phyloP scores from a whole-genome alignment of 2,113 vertebrate species.

The Dicerorhinus sumatrensis region DNA sequence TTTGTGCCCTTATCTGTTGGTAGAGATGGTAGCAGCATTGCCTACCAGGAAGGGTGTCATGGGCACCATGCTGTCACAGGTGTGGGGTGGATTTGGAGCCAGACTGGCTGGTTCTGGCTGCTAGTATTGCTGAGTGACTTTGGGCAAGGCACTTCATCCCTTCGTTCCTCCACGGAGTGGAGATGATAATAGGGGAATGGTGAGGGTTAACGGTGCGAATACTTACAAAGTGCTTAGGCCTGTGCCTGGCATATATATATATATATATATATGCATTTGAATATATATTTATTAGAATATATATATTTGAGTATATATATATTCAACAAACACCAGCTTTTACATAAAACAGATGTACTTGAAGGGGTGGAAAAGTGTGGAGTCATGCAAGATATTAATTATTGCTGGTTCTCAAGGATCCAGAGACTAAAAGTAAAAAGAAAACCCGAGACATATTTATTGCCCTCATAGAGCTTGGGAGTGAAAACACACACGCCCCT shows the following conservation, averaged over 20 bases:
- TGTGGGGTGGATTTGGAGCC: not conserved
- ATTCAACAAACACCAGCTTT: not conserved
- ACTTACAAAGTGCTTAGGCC: not conserved
- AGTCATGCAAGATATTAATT: not conserved
- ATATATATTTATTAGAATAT: not conserved
- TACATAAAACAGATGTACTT: not conserved
- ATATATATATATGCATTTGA: not conserved
- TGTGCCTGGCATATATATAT: not conserved
- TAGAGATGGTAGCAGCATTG: not conserved
- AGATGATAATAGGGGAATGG: not conserved
- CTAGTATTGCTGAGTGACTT: not conserved
- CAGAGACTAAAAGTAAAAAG: not conserved
- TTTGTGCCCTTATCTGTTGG: not conserved
- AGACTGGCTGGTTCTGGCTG: not conserved
- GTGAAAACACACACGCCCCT: not conserved
- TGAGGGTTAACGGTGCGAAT: not conserved
- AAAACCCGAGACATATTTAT: not conserved
- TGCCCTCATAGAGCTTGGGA: not conserved
- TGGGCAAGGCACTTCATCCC: not conserved
- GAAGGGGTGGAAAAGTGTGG: not conserved
- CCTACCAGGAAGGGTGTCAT: not conserved
- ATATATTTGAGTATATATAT: not conserved
- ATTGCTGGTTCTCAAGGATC: not conserved
- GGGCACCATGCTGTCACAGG: fast-evolving
- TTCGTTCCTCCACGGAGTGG: not conserved